phyloP scores from a whole-genome alignment of 2,797 vertebrate species.

The Crenuchus spilurus region DNA sequence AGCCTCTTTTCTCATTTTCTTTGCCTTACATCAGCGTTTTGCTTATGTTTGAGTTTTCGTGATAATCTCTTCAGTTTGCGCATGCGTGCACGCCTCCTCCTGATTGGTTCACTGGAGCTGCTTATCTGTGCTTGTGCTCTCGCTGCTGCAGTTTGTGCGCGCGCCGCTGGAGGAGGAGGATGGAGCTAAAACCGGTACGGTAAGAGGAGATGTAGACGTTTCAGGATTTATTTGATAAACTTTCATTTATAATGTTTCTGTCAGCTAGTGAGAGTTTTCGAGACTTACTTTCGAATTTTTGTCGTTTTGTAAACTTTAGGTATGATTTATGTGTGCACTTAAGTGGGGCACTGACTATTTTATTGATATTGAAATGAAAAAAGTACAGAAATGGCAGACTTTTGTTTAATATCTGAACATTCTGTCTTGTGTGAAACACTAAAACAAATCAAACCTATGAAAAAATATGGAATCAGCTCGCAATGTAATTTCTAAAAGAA shows the following conservation, averaged over 20 bases:
- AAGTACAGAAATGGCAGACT: too few relatives aligned
- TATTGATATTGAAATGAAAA: too few relatives aligned
- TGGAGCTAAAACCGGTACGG: constrained; percentile 6
- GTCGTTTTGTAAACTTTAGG: neutral
- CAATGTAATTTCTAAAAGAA: too few relatives aligned
- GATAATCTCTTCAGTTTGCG: neutral
- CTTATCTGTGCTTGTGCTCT: neutral
- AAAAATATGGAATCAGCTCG: too few relatives aligned
- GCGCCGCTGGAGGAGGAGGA: neutral
- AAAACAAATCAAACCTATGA: too few relatives aligned
- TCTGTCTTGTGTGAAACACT: too few relatives aligned
- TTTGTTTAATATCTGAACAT: too few relatives aligned
- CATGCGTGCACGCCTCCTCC: neutral
- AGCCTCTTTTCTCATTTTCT: too few relatives aligned
- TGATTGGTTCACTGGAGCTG: neutral
- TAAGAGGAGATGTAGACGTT: neutral
- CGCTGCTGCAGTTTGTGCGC: neutral
- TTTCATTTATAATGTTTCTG: neutral
- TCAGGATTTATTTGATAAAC: neutral
- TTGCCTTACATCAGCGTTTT: too few relatives aligned
- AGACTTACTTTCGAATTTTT: neutral
- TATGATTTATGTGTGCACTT: neutral
- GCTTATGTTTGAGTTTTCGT: too few relatives aligned
- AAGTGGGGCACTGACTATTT: neutral
- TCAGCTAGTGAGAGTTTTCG: neutral